A percentile compares a stretch with the other conserved stretches of the same genome.
Conservation (phyloP, 2,888 invertebrate genomes). For the Bombylius major region DNA sequence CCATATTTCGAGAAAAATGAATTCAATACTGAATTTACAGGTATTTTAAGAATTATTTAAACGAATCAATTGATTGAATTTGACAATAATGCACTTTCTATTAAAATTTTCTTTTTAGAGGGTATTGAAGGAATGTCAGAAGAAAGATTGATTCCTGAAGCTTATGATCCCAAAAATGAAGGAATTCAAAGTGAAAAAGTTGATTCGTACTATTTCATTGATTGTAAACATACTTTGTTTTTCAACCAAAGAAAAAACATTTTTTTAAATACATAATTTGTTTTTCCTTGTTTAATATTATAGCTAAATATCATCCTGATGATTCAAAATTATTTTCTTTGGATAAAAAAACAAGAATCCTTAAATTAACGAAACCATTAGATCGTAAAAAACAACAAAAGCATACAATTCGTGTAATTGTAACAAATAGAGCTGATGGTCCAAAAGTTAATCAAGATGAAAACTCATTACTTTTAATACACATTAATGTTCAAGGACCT, state of each 20-base stretch:
- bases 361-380: conserved; percentile 34
- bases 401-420: conserved; percentile 39
- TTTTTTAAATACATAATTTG: too few relatives aligned
- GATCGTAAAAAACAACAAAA: conserved; percentile 35
- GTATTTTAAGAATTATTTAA: conserved; percentile 8
- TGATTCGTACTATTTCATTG: conserved; percentile 38
- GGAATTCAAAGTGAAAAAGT: conserved; percentile 33
- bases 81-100: not conserved
- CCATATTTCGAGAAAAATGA: conserved; percentile 32
- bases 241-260: too few relatives aligned
- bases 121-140: conserved; percentile 34
- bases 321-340: conserved; percentile 22
- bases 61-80: not conserved
- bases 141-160: conserved; percentile 29
- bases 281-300: not conserved
- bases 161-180: conserved; percentile 40
- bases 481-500: conserved; percentile 23
- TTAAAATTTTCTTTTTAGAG: conserved; percentile 24
- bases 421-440: conserved; percentile 36
- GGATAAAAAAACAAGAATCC: conserved; percentile 29
- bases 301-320: conserved; percentile 12
- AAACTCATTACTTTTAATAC: conserved; percentile 33
- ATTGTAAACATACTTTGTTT: conserved; percentile 28
- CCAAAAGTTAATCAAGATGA: conserved; percentile 23
- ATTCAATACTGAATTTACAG: conserved; percentile 19